These are phyloP conservation scores for Chiloscyllium punctatum DNA, from an alignment of 2,797 vertebrate genomes.

Conservation along the genomic window DNA sequence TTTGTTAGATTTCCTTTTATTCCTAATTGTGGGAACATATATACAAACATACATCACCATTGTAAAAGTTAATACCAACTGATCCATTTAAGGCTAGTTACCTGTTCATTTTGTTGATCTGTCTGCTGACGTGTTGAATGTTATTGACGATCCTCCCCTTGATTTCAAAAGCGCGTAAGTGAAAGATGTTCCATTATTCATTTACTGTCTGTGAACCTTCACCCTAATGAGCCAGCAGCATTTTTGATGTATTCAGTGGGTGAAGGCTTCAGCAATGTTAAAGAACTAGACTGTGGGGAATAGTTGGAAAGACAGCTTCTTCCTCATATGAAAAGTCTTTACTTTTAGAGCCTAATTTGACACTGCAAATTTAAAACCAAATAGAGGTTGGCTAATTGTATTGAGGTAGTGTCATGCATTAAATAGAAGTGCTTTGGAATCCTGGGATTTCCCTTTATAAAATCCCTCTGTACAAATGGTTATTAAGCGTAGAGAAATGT, in stretches of 20 bases:
- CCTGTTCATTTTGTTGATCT: not conserved
- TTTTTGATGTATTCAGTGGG: not conserved
- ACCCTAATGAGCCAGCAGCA: constrained; percentile 17
- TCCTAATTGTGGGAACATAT: not conserved
- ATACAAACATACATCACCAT: not conserved
- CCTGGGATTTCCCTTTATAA: not conserved
- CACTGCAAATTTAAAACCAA: not conserved
- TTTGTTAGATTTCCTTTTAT: not conserved
- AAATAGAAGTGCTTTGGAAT: not conserved
- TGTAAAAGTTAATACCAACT: not conserved
- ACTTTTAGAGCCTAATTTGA: constrained; percentile 6
- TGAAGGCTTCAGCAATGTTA: not conserved
- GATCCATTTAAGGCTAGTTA: not conserved
- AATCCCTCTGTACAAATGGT: not conserved
- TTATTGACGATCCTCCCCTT: not conserved
- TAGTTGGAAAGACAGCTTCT: not conserved
- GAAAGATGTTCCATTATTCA: constrained; percentile 29
- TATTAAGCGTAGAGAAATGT: not conserved
- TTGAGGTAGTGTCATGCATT: not conserved
- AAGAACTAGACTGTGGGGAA: not conserved
- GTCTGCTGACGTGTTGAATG: not conserved
- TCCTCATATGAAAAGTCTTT: not conserved
- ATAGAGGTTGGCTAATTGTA: not conserved
- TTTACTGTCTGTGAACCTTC: not conserved
- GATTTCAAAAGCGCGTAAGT: not conserved